Evolutionary conservation across 1,140 invertebrate genomes (phyloP), one percentile per base, ranked within the genome.

Genomic region (Philopotamus ludificatus): DNA sequence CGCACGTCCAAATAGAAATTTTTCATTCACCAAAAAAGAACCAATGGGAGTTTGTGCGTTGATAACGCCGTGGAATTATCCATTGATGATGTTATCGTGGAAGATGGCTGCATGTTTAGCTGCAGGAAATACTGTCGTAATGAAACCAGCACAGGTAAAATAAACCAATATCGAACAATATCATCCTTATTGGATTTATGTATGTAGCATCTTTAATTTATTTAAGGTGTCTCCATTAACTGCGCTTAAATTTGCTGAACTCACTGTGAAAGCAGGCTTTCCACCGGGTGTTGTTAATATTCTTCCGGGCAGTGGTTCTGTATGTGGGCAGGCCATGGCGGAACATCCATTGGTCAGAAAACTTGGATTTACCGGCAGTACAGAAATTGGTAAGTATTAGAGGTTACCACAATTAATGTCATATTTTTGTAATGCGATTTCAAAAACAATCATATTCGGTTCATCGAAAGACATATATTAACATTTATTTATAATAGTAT

Each of bases 61-160:
- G 41, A 90, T 99, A 18, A 98, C 96, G 2, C 96, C 96, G 0
- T 99, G 96, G 97, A 99, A 99, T 75, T 99, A 98, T 75, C 95
- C 96, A 0, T 74, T 98, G 7, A 89, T 98, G 84, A 98, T 99
- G 95, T 81, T 96, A n/a, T 93, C 95, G 0, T 98, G 95, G 95
- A 99, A 99, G 74, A 89, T 98, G 84, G 96, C 94, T 0, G 95
- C 97, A 0, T 97, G 96, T 67, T 81, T 99, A 16, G 92, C 94
- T 0, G 92, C 92, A 16, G 95, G 96, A 9, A 98, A 98, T 72
- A 92, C 89, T 0, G 89, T 97, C 10, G 87, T 98, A 0, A 91
- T 98, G 81, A 98, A 98, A 76, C 91, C 94, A 0, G 95, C 96
- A 0, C 94, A 97, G 73, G 79, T 81, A 71, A 73, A 44, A 25